A percentile compares a stretch with the other conserved stretches of the same genome.
phyloP scores from a whole-genome alignment of 1,140 invertebrate genomes.

The Zophobas atratus region DNA sequence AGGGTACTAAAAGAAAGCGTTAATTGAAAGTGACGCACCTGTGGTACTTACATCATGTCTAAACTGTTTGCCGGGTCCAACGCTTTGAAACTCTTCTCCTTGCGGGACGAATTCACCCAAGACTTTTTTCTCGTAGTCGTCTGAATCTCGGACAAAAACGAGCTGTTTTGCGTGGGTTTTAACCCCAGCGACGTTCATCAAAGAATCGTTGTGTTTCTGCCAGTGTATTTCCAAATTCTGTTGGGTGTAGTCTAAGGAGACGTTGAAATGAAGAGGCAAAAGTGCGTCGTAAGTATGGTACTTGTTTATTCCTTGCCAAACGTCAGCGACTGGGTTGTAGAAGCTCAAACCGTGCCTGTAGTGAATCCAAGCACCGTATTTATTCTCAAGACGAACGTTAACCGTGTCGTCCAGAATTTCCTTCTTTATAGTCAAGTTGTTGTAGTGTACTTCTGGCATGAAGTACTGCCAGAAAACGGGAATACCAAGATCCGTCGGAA shows the following conservation, averaged over 20 bases:
- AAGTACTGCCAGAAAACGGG: conserved; percentile 63
- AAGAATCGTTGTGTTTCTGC: conserved; percentile 59
- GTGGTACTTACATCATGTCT: conserved; percentile 60
- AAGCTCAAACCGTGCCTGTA: conserved; percentile 49
- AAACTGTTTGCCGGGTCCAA: conserved; percentile 59
- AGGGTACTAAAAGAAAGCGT: conserved; percentile 51
- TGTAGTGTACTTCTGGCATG: conserved; percentile 60
- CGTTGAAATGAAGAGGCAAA: conserved; percentile 61
- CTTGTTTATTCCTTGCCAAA: conserved; percentile 62
- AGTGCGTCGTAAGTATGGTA: conserved; percentile 58
- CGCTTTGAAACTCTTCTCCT: conserved; percentile 59
- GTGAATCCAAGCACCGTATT: conserved; percentile 42
- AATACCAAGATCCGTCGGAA: conserved; percentile 69
- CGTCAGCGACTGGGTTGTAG: conserved; percentile 58
- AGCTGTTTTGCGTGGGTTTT: conserved; percentile 58
- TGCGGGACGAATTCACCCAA: conserved; percentile 62
- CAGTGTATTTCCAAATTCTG: conserved; percentile 61
- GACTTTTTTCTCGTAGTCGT: conserved; percentile 58
- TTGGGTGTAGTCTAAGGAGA: conserved; percentile 59
- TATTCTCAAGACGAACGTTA: conserved; percentile 55
- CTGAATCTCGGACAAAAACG: conserved; percentile 58
- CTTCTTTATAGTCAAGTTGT: conserved; percentile 49
- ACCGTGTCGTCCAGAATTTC: conserved; percentile 59
- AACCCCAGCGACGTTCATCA: conserved; percentile 61
- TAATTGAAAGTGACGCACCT: not conserved